phyloP scores from a whole-genome alignment of 35 echinoderm and acorn worm species.

The Patiria miniata region DNA sequence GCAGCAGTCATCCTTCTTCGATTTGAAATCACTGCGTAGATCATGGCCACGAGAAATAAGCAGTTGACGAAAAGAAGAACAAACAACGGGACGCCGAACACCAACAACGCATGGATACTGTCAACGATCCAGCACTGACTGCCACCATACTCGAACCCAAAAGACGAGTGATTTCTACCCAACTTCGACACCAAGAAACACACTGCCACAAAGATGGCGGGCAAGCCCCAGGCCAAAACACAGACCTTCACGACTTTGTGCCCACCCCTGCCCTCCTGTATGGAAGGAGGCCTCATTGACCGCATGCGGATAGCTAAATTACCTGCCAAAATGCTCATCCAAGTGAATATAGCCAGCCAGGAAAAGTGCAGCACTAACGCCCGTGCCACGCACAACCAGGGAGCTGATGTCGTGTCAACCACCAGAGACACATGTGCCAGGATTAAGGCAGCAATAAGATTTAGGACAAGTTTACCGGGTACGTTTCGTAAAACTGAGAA shows the following conservation, averaged over 20 bases:
- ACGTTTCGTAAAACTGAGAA: neutral
- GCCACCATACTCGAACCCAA: neutral
- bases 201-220: neutral
- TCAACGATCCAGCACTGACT: neutral
- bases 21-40: neutral
- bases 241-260: neutral
- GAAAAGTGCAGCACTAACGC: neutral
- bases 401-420: neutral
- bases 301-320: neutral
- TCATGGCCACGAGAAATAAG: neutral
- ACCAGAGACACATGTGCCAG: neutral
- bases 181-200: neutral
- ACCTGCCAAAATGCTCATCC: neutral
- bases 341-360: neutral
- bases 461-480: neutral
- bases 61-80: conserved; percentile 7
- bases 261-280: neutral
- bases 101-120: neutral
- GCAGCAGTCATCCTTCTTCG: neutral
- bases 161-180: no score
- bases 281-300: neutral
- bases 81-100: neutral
- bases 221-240: neutral
- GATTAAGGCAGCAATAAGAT: neutral
- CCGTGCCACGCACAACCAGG: neutral